phyloP scores from a whole-genome alignment of 2,797 vertebrate genomes.

The Melopsittacus undulatus region DNA sequence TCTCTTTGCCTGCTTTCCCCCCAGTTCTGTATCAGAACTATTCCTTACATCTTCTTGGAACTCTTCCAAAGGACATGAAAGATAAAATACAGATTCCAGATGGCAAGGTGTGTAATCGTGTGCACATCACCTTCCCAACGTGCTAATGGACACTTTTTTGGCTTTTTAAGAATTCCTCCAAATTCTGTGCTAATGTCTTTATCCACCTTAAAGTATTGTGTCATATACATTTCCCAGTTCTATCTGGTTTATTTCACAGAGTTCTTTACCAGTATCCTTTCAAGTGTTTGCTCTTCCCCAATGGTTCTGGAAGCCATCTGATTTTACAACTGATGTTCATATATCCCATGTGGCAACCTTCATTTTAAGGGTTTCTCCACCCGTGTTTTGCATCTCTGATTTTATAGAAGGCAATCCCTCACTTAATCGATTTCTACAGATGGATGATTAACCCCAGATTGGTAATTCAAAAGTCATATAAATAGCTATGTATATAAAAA shows the following conservation, averaged over 20 bases:
- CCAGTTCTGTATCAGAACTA: background rate
- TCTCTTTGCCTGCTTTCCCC: background rate
- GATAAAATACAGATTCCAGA: slow-evolving; percentile 6
- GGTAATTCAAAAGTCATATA: background rate
- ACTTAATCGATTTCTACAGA: background rate
- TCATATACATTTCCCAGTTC: background rate
- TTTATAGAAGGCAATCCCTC: background rate
- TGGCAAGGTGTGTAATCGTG: background rate
- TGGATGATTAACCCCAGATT: background rate
- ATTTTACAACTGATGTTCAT: background rate
- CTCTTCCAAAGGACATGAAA: background rate
- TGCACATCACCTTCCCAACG: background rate
- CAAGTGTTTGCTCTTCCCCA: background rate
- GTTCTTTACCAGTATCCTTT: background rate
- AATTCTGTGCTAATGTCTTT: background rate
- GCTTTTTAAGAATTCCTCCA: background rate
- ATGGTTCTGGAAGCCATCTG: background rate
- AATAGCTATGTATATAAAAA: background rate
- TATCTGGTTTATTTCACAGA: background rate
- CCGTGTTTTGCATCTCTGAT: background rate
- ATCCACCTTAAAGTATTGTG: background rate
- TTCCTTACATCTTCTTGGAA: background rate
- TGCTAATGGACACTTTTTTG: background rate
- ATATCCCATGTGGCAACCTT: background rate
- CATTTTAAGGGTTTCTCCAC: background rate